These are phyloP conservation scores for Rotaria magnacalcarata DNA, from an alignment of 2,888 invertebrate genomes.

Conservation along the genomic window DNA sequence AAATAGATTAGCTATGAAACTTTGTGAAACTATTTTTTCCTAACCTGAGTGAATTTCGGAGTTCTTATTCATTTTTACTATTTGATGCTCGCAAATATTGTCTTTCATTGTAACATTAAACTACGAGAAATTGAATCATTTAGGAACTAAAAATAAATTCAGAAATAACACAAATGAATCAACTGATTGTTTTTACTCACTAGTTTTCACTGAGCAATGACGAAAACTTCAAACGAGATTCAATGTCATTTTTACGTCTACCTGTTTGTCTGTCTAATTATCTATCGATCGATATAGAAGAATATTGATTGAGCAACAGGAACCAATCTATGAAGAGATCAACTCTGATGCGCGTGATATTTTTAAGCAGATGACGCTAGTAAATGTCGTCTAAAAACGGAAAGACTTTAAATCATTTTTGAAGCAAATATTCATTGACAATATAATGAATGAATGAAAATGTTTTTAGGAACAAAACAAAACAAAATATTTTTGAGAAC, in stretches of 20 bases:
- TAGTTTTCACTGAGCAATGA: too few relatives aligned
- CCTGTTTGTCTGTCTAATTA: too few relatives aligned
- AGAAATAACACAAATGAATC: not conserved
- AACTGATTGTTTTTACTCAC: not conserved
- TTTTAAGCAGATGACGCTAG: not conserved
- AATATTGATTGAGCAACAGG: not conserved
- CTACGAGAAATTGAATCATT: not conserved
- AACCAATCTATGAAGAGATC: not conserved
- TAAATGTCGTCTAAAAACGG: not conserved
- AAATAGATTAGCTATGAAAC: too few relatives aligned
- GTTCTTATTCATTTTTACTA: not conserved
- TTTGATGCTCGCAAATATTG: not conserved
- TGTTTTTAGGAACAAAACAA: too few relatives aligned
- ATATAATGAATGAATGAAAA: too few relatives aligned
- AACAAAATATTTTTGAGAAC: too few relatives aligned
- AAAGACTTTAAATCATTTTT: too few relatives aligned
- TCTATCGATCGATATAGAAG: too few relatives aligned
- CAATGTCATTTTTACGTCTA: too few relatives aligned
- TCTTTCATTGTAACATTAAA: slow-evolving; percentile 22
- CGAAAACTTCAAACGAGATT: too few relatives aligned
- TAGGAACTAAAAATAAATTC: too few relatives aligned
- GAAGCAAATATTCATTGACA: too few relatives aligned
- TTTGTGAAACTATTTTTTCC: not conserved
- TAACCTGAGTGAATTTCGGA: not conserved
- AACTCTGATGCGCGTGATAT: not conserved